Conservation (phyloP, 2,888 invertebrate species). For the Philhelius pedissequus region DNA sequence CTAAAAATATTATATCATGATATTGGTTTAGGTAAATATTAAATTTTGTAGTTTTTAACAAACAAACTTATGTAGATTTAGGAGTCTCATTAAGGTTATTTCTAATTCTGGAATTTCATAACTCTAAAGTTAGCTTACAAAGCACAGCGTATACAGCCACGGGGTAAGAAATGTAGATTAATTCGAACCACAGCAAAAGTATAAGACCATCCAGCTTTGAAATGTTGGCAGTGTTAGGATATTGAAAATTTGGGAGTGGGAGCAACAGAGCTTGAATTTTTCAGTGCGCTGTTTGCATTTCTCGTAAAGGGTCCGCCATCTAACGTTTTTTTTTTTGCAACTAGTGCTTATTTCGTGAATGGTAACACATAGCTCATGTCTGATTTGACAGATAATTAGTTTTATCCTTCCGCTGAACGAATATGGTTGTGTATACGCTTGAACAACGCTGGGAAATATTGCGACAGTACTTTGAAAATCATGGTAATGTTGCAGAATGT, state of each 20-base stretch:
- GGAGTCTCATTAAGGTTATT: constrained; percentile 28
- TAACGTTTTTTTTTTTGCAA: too few species aligned
- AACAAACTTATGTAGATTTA: not conserved
- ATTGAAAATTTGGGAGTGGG: not conserved
- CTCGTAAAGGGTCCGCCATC: too few species aligned
- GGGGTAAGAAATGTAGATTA: not conserved
- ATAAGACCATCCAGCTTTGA: too few species aligned
- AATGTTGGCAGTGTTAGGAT: not conserved
- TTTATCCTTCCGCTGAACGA: too few species aligned
- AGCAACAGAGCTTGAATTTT: not conserved
- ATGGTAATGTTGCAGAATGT: too few species aligned
- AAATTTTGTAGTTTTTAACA: constrained; percentile 17
- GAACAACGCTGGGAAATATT: too few species aligned
- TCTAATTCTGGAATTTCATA: too few species aligned
- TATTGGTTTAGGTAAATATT: not conserved
- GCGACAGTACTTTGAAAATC: too few species aligned
- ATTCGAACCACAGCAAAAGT: not conserved
- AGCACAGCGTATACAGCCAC: not conserved
- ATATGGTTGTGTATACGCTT: too few species aligned
- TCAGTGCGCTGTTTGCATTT: not conserved
- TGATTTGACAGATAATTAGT: too few species aligned
- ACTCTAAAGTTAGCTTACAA: not conserved
- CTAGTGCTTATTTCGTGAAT: too few species aligned
- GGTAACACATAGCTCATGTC: too few species aligned
- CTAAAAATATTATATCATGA: not conserved